These are phyloP conservation scores for Eretmodus cyanostictus DNA, from an alignment of 2,113 vertebrate species.

Conservation along the genomic window DNA sequence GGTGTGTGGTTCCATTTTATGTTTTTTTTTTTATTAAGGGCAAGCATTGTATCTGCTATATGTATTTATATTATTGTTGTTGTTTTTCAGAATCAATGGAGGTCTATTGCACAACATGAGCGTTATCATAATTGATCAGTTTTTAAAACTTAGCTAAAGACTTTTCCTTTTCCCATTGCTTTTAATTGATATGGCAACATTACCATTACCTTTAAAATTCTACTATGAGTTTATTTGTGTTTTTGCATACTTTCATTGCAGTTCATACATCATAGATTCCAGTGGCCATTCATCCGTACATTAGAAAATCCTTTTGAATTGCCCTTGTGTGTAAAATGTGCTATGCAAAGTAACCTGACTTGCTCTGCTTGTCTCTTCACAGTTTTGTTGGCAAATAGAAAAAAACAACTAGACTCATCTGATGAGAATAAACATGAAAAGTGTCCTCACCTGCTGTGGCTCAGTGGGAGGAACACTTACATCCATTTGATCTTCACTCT, in stretches of 20 bases:
- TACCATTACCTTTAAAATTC: not conserved
- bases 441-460: slow-evolving; percentile 24
- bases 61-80: not conserved
- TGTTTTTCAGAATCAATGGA: not conserved
- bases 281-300: fast-evolving
- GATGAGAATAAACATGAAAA: not conserved
- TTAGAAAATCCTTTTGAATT: not conserved
- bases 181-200: not conserved
- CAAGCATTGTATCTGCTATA: not conserved
- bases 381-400: not conserved
- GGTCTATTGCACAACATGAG: fast-evolving
- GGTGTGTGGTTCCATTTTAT: not conserved
- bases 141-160: not conserved
- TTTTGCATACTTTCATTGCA: not conserved
- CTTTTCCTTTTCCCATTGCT: not conserved
- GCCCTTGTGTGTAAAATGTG: not conserved
- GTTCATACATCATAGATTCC: not conserved
- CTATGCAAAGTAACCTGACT: not conserved
- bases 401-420: not conserved
- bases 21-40: not conserved
- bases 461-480: not conserved
- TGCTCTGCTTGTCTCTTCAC: not conserved
- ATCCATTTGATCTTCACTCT: not conserved
- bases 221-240: not conserved
- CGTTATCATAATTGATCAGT: not conserved